phyloP scores from a whole-genome alignment of 2,888 invertebrate genomes.

The Pardosa pseudoannulata region DNA sequence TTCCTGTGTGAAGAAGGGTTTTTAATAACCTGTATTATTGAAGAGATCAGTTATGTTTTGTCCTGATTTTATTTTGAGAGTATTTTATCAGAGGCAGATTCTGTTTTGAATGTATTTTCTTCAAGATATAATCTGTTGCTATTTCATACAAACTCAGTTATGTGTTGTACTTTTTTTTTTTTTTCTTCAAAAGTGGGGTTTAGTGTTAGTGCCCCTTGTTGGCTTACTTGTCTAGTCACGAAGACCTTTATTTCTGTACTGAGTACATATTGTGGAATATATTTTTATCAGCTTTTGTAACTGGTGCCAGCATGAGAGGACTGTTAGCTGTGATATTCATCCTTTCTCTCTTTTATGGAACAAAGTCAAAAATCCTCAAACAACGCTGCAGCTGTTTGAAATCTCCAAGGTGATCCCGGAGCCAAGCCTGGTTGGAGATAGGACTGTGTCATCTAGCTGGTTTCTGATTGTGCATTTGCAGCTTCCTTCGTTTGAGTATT shows the following conservation, averaged over 20 bases:
- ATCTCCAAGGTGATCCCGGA: slow-evolving; percentile 22
- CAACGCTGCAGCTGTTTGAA: slow-evolving; percentile 13
- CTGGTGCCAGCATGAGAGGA: slow-evolving; percentile 67
- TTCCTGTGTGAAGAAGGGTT: slow-evolving; percentile 38
- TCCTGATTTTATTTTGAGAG: slow-evolving; percentile 31
- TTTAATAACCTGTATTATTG: slow-evolving; percentile 21
- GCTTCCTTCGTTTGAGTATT: slow-evolving; percentile 42
- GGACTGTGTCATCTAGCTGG: neutral
- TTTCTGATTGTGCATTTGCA: slow-evolving; percentile 17
- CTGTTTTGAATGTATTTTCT: slow-evolving; percentile 36
- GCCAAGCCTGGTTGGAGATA: slow-evolving; percentile 24
- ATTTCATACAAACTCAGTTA: neutral
- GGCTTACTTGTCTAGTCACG: slow-evolving; percentile 71
- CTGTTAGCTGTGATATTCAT: slow-evolving; percentile 71
- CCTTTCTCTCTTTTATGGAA: slow-evolving; percentile 48
- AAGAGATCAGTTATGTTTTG: slow-evolving; percentile 22
- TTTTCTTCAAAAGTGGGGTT: neutral
- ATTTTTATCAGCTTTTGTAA: slow-evolving; percentile 70
- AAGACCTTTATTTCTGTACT: slow-evolving; percentile 60
- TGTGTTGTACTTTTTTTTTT: slow-evolving; percentile 1
- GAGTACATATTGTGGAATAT: slow-evolving; percentile 59
- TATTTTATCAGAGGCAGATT: slow-evolving; percentile 7
- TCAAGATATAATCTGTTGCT: slow-evolving; percentile 20
- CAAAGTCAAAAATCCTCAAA: slow-evolving; percentile 49
- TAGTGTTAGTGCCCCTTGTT: slow-evolving; percentile 67